Base-by-base conservation (phyloP, 2,113 vertebrate genomes). In the Corapipo altera region DNA sequence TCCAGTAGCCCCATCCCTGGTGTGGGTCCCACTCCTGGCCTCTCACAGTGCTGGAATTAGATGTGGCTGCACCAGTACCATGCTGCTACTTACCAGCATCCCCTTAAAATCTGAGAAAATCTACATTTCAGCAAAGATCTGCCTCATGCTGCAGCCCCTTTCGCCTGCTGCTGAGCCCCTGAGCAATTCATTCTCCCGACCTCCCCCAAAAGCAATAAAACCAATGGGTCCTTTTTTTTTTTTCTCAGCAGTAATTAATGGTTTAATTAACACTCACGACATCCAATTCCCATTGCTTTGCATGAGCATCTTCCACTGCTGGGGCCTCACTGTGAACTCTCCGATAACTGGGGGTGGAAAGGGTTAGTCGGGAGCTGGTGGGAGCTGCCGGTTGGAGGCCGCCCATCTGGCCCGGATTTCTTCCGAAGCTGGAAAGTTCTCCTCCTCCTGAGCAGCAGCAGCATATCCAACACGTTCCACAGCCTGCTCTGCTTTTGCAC, bases 201-300 rank as follows among this genome's bases (percentile, higher is more conserved):
- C 58, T 61, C 11, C 78, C 91, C 82, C 59, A 44, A 79, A 86
- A 86, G 72, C 2, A 0, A 52, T 41, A 83, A 93, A 93, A 92
- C 85, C 67, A 79, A 83, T 57, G 71, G 88, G 88, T 88, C 88
- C 51, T 27, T 57, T 58, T 9, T 37, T 35, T 7, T 7, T 18
- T 57, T 30, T 3, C 10, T 85, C 78, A 61, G 78, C 95, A 66
- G 94, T 97, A 96, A 97, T 97, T 97, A 97, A 96, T 95, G 95
- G 64, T 49, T 88, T 96, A 96, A 97, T 97, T 97, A 97, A 91
- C 94, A 85, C 91, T 91, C 91, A 32, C 22, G 81, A 95, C 96
- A 89, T 96, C 91, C 96, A 96, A 96, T 96, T 96, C 90, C 46
- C n/a, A 54, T 49, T 8, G 67, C 85, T 66, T 73, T 13, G 77